Conservation (phyloP, 2,113 vertebrate species). For the Noctilio leporinus region DNA sequence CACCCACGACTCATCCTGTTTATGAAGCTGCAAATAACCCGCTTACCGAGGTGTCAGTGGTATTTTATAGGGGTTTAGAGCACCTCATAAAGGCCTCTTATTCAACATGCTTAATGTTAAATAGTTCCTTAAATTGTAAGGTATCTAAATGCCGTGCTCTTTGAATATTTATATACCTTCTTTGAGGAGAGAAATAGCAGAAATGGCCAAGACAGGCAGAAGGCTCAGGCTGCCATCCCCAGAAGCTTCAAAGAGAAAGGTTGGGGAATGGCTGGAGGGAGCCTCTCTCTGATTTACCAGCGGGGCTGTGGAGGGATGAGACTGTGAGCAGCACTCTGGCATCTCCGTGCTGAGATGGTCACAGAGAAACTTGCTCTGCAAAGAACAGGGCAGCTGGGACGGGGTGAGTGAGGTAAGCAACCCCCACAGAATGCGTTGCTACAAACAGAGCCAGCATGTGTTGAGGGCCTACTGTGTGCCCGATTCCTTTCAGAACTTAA, state of each 20-base stretch:
- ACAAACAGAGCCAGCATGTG: not conserved
- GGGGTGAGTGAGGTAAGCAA: not conserved
- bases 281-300: not conserved
- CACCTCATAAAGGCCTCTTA: constrained; percentile 71
- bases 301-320: not conserved
- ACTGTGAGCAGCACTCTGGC: not conserved
- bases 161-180: constrained; percentile 65
- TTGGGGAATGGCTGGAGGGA: not conserved
- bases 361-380: not conserved
- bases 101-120: constrained; percentile 75
- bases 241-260: not conserved
- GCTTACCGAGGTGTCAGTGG: not conserved
- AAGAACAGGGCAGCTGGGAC: not conserved
- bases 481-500: not conserved
- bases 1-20: constrained; percentile 4
- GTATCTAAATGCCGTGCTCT: constrained; percentile 59
- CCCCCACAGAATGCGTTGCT: too few relatives aligned
- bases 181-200: constrained; percentile 38
- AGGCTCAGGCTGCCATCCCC: not conserved
- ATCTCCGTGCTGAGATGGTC: not conserved
- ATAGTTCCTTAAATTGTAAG: constrained; percentile 63
- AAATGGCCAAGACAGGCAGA: constrained; percentile 19
- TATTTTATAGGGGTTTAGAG: constrained; percentile 64
- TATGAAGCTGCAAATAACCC: constrained; percentile 69
- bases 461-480: not conserved